Base-by-base conservation (phyloP, 2,797 vertebrate species). In the Sebastes trivittatus region DNA sequence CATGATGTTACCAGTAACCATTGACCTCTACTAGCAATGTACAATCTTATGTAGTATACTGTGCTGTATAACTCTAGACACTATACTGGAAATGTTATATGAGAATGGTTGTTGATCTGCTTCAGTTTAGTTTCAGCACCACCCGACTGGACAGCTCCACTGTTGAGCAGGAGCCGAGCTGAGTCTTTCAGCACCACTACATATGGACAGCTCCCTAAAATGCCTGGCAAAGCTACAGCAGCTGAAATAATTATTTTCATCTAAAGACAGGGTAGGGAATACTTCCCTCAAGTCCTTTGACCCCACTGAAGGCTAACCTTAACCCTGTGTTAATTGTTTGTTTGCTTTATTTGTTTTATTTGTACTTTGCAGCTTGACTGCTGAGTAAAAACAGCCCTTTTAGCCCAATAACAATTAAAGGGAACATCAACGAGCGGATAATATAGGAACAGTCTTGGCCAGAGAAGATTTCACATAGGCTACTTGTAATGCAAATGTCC, bases 131-230 rank as follows among this genome's bases (percentile, higher is more conserved):
- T 80, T 87, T 88, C 75, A 89, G 89, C 62, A 85, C 88, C 54
- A n/a, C 4, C 4, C 1, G 23, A 2, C 22, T 61, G 81, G 75
- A 89, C 80, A 90, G 86, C 82, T 87, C 77, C 22, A n/a, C 1
- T 18, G 32, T 52, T 70, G 29, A 52, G 55, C 32, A 2, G 20
- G 13, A 75, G 30, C 63, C 32, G 3, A n/a, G 60, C 49, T 62
- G 54, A 81, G 52, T 4, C 3, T 79, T 92, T 91, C 86, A 91
- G 90, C 83, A 92, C 89, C 78, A 42, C 2, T 7, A 3, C 38
- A 54, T 2, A 25, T 23, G 75, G 77, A 90, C 82, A 88, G 91
- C 86, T 92, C 84, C 78, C 18, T 6, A 2, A 2, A 76, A 56
- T 54, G 23, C 62, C 25, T 69, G 69, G n/a, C n/a, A 59, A 52